A percentile compares a stretch with the other conserved stretches of the same genome.
phyloP scores from a whole-genome alignment of 1,140 invertebrate genomes.

The Mesaphorura yosii region DNA sequence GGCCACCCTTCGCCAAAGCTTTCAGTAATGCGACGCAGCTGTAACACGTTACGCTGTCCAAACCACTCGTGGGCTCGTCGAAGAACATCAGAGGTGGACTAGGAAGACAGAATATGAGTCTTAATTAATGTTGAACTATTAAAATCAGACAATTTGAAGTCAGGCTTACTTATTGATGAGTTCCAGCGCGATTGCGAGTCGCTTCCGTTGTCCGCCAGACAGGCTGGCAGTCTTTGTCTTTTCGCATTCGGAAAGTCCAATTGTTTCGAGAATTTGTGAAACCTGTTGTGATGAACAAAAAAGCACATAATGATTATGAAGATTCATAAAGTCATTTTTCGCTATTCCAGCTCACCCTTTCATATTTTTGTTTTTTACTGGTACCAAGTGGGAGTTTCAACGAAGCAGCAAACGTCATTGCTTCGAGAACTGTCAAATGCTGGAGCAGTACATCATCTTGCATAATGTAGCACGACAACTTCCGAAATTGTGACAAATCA shows the following conservation, averaged over 20 bases:
- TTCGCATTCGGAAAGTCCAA: constrained; percentile 67
- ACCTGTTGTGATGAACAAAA: constrained; percentile 46
- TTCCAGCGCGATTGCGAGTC: constrained; percentile 87
- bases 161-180: constrained; percentile 90
- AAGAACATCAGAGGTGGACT: constrained; percentile 94
- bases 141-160: too few relatives aligned
- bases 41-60: constrained; percentile 30
- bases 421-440: constrained; percentile 75
- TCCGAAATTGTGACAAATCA: constrained; percentile 71
- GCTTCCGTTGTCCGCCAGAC: constrained; percentile 85
- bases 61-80: constrained; percentile 77
- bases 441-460: constrained; percentile 84
- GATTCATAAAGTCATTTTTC: neutral
- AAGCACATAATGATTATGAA: neutral
- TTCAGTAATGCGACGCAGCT: constrained; percentile 44
- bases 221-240: constrained; percentile 66
- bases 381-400: constrained; percentile 76
- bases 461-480: constrained; percentile 92
- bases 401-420: constrained; percentile 82
- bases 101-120: too few relatives aligned
- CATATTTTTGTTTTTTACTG: constrained; percentile 51
- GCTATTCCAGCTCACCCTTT: neutral
- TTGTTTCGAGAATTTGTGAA: constrained; percentile 76
- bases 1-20: constrained; percentile 68
- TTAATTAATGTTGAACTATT: too few relatives aligned